Evolutionary conservation across 2,888 invertebrate genomes (phyloP).

Genomic region (Hirudinaria manillensis): DNA sequence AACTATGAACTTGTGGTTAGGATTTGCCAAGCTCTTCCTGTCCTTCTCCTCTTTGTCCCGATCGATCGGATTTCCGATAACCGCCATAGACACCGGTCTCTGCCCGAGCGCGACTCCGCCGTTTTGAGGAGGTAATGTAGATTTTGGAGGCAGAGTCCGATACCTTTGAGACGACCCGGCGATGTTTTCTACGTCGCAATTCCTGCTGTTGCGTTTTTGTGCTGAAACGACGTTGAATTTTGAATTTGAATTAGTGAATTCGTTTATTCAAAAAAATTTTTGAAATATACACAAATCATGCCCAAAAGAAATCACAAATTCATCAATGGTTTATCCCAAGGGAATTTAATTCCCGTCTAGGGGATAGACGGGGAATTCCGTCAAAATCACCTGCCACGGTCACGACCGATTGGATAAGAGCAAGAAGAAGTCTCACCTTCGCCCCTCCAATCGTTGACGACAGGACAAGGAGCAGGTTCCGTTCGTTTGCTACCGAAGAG

Average conservation of each 20-base stretch:
- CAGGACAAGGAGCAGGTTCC: not conserved
- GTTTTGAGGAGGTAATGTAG: not conserved
- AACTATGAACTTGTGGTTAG: conserved; percentile 5
- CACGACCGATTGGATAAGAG: no score
- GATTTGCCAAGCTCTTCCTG: not conserved
- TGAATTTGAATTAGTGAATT: no score
- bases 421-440: not conserved
- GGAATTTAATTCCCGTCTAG: no score
- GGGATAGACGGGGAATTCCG: no score
- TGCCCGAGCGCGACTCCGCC: not conserved
- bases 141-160: not conserved
- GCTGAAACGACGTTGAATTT: no score
- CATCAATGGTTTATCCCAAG: no score
- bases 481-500: not conserved
- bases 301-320: no score
- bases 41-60: not conserved
- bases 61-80: not conserved
- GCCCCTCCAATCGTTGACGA: not conserved
- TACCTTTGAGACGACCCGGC: not conserved
- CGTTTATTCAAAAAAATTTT: no score
- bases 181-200: not conserved
- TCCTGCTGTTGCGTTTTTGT: no score
- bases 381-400: no score
- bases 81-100: not conserved
- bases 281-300: no score